Evolutionary conservation across 2,113 vertebrate genomes (phyloP).

Genomic region (Pygoscelis adeliae): DNA sequence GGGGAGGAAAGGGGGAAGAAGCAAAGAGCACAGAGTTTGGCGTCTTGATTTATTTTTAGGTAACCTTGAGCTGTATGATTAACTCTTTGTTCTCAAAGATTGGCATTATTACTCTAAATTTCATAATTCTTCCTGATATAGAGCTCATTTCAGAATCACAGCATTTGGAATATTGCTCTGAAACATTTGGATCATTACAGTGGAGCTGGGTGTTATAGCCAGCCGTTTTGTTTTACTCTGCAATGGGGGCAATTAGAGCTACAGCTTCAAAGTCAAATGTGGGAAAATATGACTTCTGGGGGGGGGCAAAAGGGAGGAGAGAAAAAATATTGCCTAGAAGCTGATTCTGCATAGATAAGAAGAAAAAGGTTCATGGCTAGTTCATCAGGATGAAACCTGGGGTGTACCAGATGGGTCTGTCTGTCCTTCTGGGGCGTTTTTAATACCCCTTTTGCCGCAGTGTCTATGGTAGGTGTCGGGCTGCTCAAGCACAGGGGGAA

Average conservation of each 20-base stretch:
- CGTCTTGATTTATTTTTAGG: neutral
- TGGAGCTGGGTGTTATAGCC: neutral
- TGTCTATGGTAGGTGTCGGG: neutral
- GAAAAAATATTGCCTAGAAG: neutral
- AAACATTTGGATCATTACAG: neutral
- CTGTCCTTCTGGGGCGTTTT: neutral
- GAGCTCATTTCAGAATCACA: neutral
- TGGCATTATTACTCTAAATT: neutral
- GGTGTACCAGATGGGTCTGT: neutral
- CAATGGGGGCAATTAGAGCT: neutral
- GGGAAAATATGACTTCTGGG: neutral
- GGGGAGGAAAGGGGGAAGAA: no score
- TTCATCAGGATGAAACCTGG: neutral
- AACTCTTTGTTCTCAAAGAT: neutral
- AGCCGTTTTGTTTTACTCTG: neutral
- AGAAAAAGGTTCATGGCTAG: neutral
- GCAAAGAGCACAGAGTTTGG: neutral
- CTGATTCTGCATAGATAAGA: neutral
- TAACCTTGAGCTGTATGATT: neutral
- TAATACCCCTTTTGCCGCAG: neutral
- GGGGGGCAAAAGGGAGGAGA: neutral
- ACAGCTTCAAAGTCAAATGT: neutral
- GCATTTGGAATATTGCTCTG: neutral
- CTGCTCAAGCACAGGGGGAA: neutral
- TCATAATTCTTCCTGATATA: neutral